These are phyloP conservation scores for Synchiropus splendidus DNA, from an alignment of 2,113 vertebrate species.

Conservation along the genomic window DNA sequence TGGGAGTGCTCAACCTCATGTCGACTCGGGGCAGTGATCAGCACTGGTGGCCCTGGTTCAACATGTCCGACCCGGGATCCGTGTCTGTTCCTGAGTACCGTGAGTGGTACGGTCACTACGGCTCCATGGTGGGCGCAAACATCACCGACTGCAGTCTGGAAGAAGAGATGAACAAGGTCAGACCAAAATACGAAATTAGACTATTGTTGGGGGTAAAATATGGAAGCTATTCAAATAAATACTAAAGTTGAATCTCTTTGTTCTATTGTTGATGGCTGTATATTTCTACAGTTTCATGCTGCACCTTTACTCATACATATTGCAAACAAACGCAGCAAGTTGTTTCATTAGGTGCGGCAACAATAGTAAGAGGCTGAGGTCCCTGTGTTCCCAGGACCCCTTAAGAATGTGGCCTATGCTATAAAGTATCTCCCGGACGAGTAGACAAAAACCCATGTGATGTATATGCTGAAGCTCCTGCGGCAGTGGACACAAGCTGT, in stretches of 20 bases:
- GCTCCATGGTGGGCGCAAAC: slow-evolving; percentile 37
- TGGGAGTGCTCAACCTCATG: slow-evolving; percentile 44
- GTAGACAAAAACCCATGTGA: slow-evolving; percentile 17
- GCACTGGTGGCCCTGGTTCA: slow-evolving; percentile 53
- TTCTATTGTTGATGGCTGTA: too few species aligned
- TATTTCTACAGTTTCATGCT: too few species aligned
- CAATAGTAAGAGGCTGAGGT: slow-evolving; percentile 9
- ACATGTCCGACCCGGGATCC: slow-evolving; percentile 50
- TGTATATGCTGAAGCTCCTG: slow-evolving; percentile 2
- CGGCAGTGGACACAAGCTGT: slow-evolving; percentile 24
- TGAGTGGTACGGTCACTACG: slow-evolving; percentile 59
- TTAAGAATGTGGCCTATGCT: slow-evolving; percentile 7
- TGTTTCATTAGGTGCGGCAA: slow-evolving; percentile 2
- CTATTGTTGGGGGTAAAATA: background rate
- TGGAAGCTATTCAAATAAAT: too few species aligned
- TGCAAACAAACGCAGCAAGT: background rate
- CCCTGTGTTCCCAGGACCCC: slow-evolving; percentile 23
- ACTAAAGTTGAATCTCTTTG: too few species aligned
- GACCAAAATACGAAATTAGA: background rate
- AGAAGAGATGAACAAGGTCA: slow-evolving; percentile 68
- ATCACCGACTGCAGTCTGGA: slow-evolving; percentile 67
- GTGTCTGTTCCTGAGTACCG: slow-evolving; percentile 61
- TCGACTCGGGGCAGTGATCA: slow-evolving; percentile 19
- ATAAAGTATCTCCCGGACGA: slow-evolving; percentile 16
- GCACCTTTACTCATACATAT: too few species aligned